Evolutionary conservation across 2,888 invertebrate species (phyloP).

Genomic region (Drosophila pseudotakahashii): DNA sequence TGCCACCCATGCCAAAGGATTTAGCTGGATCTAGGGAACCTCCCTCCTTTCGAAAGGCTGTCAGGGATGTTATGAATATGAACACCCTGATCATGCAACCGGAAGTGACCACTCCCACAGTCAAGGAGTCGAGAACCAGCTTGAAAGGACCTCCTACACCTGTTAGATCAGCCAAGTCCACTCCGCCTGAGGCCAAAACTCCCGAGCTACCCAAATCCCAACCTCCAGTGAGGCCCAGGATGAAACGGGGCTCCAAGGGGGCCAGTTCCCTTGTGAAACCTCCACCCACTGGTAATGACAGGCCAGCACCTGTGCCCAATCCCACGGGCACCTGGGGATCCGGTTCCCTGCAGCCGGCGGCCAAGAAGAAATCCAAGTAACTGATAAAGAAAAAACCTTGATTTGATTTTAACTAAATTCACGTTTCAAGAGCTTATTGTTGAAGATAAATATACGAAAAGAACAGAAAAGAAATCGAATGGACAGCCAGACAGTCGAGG

Average conservation of each 20-base stretch:
- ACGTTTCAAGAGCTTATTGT: constrained; percentile 32
- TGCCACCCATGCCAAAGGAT: constrained; percentile 26
- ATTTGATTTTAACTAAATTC: constrained; percentile 47
- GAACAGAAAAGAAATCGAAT: constrained; percentile 3
- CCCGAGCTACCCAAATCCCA: constrained; percentile 16
- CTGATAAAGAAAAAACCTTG: too few species aligned
- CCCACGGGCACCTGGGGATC: constrained; percentile 35
- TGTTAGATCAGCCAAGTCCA: not conserved
- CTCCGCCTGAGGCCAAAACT: not conserved
- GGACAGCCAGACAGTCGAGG: constrained; percentile 50
- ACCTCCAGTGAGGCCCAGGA: constrained; percentile 6
- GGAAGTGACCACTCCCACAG: not conserved
- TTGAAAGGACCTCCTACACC: not conserved
- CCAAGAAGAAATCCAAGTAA: constrained; percentile 3
- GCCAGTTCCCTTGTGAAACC: not conserved
- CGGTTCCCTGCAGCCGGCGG: constrained; percentile 13
- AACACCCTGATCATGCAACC: not conserved
- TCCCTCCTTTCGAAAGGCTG: not conserved
- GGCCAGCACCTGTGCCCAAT: constrained; percentile 22
- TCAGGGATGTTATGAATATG: not conserved
- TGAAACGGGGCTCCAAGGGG: not conserved
- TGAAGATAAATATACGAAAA: constrained; percentile 12
- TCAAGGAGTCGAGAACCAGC: not conserved
- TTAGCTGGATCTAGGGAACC: not conserved
- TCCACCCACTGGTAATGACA: constrained; percentile 24